A percentile compares a stretch with the other conserved stretches of the same genome.
Evolutionary conservation across 2,797 vertebrate species (phyloP).

Genomic region (Etheostoma perlongum): DNA sequence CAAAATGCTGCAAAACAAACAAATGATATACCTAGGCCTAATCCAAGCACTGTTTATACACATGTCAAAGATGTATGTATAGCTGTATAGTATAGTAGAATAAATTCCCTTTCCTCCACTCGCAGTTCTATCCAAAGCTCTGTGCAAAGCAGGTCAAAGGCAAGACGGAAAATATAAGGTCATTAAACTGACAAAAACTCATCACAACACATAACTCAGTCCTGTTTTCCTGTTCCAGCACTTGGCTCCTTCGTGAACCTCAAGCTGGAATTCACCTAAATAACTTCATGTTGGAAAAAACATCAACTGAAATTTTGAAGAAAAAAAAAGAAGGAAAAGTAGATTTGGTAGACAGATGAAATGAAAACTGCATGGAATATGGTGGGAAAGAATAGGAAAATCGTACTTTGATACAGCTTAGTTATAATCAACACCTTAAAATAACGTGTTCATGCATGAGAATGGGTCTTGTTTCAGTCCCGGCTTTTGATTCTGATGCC

Average conservation of each 20-base stretch:
- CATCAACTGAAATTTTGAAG: not conserved
- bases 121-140: not conserved
- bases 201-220: slow-evolving; percentile 40
- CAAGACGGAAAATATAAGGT: slow-evolving; percentile 27
- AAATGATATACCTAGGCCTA: too few species aligned
- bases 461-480: not conserved
- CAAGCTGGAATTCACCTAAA: slow-evolving; percentile 38
- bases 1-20: too few species aligned
- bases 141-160: slow-evolving; percentile 49
- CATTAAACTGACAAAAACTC: slow-evolving; percentile 32
- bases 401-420: too few species aligned
- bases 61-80: too few species aligned
- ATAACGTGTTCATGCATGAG: too few species aligned
- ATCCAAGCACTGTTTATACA: too few species aligned
- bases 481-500: slow-evolving; percentile 3
- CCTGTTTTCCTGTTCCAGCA: slow-evolving; percentile 61
- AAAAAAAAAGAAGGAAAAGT: not conserved
- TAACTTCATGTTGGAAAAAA: slow-evolving; percentile 12
- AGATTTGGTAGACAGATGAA: not conserved
- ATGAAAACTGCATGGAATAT: not conserved
- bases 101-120: not conserved
- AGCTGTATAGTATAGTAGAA: not conserved
- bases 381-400: not conserved
- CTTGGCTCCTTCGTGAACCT: slow-evolving; percentile 14
- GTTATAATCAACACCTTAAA: not conserved